phyloP scores from a whole-genome alignment of 2,888 invertebrate species.

The Zeuzera pyrina region DNA sequence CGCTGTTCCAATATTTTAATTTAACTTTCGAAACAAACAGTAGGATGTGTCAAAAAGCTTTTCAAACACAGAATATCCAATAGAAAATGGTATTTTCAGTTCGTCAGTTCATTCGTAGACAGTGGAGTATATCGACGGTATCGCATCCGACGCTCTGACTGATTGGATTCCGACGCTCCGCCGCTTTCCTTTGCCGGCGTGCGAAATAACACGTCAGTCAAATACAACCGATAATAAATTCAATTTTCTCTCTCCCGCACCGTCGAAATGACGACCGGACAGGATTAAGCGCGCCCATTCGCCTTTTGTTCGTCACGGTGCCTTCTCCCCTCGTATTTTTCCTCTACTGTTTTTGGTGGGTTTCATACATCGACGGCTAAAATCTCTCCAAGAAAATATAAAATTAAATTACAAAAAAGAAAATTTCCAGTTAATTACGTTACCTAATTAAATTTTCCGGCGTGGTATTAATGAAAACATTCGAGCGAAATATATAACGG shows the following conservation, averaged over 20 bases:
- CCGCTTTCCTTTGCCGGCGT: conserved; percentile 48
- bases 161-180: conserved; percentile 52
- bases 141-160: conserved; percentile 52
- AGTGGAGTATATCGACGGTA: conserved; percentile 30
- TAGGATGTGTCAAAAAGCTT: too few relatives aligned
- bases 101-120: conserved; percentile 35
- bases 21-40: too few relatives aligned
- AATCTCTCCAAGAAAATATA: too few relatives aligned
- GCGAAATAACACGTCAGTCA: conserved; percentile 73
- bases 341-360: conserved; percentile 19
- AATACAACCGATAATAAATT: conserved; percentile 70
- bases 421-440: too few relatives aligned
- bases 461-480: too few relatives aligned
- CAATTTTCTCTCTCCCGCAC: conserved; percentile 59
- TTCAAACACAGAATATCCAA: conserved; percentile 23
- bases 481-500: too few relatives aligned
- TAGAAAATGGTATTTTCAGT: conserved; percentile 53
- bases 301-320: conserved; percentile 63
- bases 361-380: conserved; percentile 9
- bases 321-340: conserved; percentile 31
- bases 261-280: conserved; percentile 58
- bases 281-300: conserved; percentile 64
- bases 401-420: too few relatives aligned
- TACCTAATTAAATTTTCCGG: too few relatives aligned
- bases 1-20: too few relatives aligned